Conservation (phyloP, 2,797 vertebrate species). For the Rhinichthys osculus region DNA sequence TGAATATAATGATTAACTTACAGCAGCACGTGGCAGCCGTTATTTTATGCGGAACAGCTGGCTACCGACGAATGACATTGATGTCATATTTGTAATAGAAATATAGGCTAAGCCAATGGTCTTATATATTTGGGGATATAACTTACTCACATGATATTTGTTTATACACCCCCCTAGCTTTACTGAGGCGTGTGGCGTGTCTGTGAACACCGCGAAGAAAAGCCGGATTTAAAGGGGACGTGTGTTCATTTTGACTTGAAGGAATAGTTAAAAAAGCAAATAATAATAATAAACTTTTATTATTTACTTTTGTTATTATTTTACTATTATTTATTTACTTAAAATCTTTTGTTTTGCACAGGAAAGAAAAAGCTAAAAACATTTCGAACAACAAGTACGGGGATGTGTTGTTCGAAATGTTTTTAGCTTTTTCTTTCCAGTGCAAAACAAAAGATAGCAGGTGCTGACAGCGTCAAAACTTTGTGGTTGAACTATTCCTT, state of each 20-base stretch:
- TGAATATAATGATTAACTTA: not conserved
- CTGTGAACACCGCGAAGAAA: not conserved
- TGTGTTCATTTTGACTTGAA: not conserved
- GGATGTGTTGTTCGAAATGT: not conserved
- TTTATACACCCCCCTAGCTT: not conserved
- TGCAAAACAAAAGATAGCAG: not conserved
- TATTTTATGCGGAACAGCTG: not conserved
- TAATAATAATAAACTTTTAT: no score
- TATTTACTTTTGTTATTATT: no score
- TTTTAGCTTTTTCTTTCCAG: not conserved
- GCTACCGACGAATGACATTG: no score
- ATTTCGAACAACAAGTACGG: not conserved
- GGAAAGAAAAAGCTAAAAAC: not conserved
- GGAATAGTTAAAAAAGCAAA: not conserved
- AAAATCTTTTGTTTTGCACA: not conserved
- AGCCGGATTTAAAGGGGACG: slow-evolving; percentile 29
- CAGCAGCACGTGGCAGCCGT: slow-evolving; percentile 14
- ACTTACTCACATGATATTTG: not conserved
- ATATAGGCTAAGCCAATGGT: not conserved
- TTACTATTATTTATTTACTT: no score
- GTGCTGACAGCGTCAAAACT: not conserved
- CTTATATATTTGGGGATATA: not conserved
- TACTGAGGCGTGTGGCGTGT: slow-evolving; percentile 6
- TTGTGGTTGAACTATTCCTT: not conserved
- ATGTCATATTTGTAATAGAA: not conserved